Evolutionary conservation across 2,113 vertebrate genomes (phyloP).

Genomic region (Grus americana): DNA sequence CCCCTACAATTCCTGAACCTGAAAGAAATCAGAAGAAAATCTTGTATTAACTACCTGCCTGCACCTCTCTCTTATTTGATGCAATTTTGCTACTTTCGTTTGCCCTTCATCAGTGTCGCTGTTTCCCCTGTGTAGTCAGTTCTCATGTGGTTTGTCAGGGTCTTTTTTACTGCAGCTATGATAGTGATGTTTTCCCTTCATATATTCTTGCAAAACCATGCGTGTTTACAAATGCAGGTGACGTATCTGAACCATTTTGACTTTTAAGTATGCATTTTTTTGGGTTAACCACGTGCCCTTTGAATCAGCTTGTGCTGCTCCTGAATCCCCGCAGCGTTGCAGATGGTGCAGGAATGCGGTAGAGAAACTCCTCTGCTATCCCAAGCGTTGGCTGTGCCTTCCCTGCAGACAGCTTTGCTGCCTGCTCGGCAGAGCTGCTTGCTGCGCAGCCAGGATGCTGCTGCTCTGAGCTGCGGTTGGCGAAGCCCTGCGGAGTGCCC

Average conservation of each 20-base stretch:
- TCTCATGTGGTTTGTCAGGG: neutral
- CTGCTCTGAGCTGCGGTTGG: neutral
- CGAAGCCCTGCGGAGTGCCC: neutral
- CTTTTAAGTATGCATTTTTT: accelerated
- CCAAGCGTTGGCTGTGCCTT: neutral
- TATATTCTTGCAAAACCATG: neutral
- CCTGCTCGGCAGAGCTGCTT: neutral
- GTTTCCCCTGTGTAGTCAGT: neutral
- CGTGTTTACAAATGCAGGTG: neutral
- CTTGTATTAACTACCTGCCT: neutral
- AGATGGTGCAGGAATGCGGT: neutral
- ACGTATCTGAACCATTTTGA: neutral
- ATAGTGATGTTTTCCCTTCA: accelerated
- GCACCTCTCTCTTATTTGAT: neutral
- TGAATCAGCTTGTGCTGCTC: neutral
- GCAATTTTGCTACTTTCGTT: neutral
- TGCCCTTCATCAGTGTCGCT: neutral
- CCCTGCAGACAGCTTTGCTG: neutral
- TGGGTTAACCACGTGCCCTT: neutral
- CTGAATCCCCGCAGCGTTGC: accelerated
- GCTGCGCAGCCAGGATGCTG: neutral
- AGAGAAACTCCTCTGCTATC: no score
- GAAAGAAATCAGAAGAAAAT: neutral
- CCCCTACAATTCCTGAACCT: neutral
- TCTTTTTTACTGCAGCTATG: neutral